phyloP scores from a whole-genome alignment of 2,888 invertebrate genomes.

The Syrista parreyssii region DNA sequence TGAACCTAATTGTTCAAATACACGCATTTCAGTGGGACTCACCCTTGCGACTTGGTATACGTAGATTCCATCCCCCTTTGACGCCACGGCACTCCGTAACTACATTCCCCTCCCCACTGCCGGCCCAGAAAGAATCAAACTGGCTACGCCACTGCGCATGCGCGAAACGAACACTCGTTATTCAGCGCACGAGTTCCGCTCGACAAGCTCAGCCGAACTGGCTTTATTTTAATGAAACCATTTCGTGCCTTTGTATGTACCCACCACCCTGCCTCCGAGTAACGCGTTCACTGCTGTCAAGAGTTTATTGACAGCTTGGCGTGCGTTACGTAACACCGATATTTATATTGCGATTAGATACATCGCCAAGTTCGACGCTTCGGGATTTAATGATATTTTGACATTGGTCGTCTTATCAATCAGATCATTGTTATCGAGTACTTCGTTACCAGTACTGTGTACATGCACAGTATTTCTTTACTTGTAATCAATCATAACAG shows the following conservation, averaged over 20 bases:
- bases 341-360: neutral
- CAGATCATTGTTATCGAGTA: neutral
- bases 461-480: too few species aligned
- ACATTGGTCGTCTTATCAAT: neutral
- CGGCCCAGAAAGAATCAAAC: neutral
- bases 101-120: neutral
- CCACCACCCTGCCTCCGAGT: slow-evolving; percentile 1
- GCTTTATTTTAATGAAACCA: slow-evolving; percentile 56
- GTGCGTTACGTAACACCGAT: neutral
- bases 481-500: neutral
- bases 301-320: neutral
- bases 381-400: neutral
- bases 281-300: neutral
- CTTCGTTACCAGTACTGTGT: neutral
- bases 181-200: slow-evolving; percentile 39
- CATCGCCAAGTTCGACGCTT: neutral
- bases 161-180: slow-evolving; percentile 12
- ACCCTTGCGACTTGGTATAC: slow-evolving; percentile 10
- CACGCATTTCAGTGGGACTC: slow-evolving; percentile 50
- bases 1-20: slow-evolving; percentile 57
- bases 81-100: neutral
- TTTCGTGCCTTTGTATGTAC: slow-evolving; percentile 32
- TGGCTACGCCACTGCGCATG: neutral
- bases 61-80: slow-evolving; percentile 9
- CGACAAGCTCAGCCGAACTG: slow-evolving; percentile 35